Percentiles rank a stretch among this genome's conserved stretches.
Conservation (phyloP, 1,140 invertebrate species). For the Armadillidium nasatum region DNA sequence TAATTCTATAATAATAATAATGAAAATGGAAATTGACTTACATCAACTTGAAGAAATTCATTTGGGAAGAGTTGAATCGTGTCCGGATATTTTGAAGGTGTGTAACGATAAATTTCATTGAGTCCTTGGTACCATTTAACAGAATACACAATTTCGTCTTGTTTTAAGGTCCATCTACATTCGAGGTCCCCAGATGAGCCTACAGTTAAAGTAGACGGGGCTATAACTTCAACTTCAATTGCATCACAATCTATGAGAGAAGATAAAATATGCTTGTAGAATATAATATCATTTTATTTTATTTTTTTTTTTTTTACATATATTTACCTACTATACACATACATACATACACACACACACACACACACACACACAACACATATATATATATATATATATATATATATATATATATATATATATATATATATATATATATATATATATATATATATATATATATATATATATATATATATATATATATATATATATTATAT, state of each 20-base stretch:
- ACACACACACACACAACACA: no score
- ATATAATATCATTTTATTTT: no score
- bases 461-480: no score
- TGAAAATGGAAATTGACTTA: slow-evolving; percentile 32
- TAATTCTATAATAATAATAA: no score
- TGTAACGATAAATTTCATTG: slow-evolving; percentile 47
- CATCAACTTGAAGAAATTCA: slow-evolving; percentile 45
- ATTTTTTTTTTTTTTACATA: no score
- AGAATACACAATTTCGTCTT: slow-evolving; percentile 45
- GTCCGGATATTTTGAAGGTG: slow-evolving; percentile 41
- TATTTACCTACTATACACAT: no score
- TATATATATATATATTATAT: no score
- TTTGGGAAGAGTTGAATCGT: slow-evolving; percentile 45
- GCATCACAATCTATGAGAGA: neutral
- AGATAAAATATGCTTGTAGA: neutral
- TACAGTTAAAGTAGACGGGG: slow-evolving; percentile 40
- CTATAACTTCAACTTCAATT: slow-evolving; percentile 32
- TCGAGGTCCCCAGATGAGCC: slow-evolving; percentile 43
- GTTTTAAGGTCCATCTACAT: slow-evolving; percentile 43
- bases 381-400: no score
- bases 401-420: no score
- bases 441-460: no score
- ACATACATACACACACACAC: no score
- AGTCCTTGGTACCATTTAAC: slow-evolving; percentile 47
- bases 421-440: no score